Evolutionary conservation across 2,797 vertebrate genomes (phyloP).

Genomic region (Uromys caudimaculatus): DNA sequence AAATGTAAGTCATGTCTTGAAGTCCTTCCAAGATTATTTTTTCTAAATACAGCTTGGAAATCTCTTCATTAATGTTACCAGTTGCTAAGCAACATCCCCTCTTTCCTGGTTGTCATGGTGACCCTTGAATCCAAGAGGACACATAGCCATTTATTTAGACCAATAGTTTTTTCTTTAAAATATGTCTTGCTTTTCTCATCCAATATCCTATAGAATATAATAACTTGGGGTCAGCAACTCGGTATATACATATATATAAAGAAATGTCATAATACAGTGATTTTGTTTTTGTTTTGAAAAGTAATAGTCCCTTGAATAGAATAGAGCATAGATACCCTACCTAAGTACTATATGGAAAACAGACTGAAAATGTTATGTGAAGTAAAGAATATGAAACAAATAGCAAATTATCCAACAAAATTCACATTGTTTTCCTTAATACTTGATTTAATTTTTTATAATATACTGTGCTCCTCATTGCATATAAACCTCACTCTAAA

Average conservation of each 20-base stretch:
- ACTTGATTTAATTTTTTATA: not conserved
- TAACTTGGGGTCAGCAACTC: not conserved
- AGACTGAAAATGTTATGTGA: not conserved
- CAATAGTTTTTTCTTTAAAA: slow-evolving; percentile 34
- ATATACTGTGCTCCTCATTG: not conserved
- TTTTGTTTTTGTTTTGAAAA: not conserved
- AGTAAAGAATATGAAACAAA: not conserved
- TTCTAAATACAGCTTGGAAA: slow-evolving; percentile 62
- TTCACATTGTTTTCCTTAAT: not conserved
- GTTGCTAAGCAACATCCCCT: slow-evolving; percentile 80
- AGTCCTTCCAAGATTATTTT: slow-evolving; percentile 64
- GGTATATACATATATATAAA: not conserved
- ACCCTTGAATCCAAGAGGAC: slow-evolving; percentile 70
- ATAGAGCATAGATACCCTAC: not conserved
- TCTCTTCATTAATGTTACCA: slow-evolving; percentile 73
- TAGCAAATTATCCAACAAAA: not conserved
- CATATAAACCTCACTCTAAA: not conserved
- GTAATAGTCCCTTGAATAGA: not conserved
- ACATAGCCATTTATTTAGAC: slow-evolving; percentile 72
- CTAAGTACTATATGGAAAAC: not conserved
- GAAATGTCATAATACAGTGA: not conserved
- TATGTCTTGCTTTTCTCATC: not conserved
- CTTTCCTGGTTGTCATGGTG: slow-evolving; percentile 76
- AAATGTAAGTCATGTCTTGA: slow-evolving; percentile 65
- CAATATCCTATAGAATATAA: not conserved